phyloP scores from a whole-genome alignment of 1,140 invertebrate species.

The Campoletis sonorensis region DNA sequence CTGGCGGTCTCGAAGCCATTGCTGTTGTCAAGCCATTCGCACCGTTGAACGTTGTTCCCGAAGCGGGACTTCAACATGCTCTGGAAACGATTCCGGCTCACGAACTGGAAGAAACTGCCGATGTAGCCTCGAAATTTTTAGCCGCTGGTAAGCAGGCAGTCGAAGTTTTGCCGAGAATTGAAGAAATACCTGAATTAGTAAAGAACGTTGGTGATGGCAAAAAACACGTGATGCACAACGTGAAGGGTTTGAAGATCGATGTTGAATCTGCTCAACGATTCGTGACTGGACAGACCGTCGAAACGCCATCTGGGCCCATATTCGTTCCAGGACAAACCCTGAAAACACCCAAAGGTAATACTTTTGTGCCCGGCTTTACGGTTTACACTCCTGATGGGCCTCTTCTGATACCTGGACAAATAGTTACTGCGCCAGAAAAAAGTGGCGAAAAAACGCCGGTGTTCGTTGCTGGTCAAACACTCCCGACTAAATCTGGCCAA shows the following conservation, averaged over 20 bases:
- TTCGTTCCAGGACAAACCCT: conserved; percentile 87
- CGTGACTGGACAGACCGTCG: conserved; percentile 83
- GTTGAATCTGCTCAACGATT: conserved; percentile 82
- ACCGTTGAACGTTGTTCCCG: conserved; percentile 77
- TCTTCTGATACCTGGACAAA: conserved; percentile 83
- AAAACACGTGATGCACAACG: conserved; percentile 78
- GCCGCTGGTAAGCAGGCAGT: conserved; percentile 74
- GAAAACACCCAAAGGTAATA: conserved; percentile 80
- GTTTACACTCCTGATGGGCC: conserved; percentile 82
- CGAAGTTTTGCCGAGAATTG: conserved; percentile 79
- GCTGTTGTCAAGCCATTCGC: conserved; percentile 80
- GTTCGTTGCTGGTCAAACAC: conserved; percentile 77
- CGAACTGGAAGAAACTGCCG: conserved; percentile 77
- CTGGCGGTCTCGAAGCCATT: conserved; percentile 79
- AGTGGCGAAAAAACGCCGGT: conserved; percentile 67
- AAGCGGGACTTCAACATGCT: conserved; percentile 62
- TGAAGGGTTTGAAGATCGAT: conserved; percentile 81
- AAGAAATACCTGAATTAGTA: conserved; percentile 81
- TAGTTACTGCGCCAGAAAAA: conserved; percentile 72
- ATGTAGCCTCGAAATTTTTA: conserved; percentile 79
- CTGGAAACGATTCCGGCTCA: conserved; percentile 75
- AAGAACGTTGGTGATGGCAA: conserved; percentile 81
- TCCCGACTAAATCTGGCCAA: conserved; percentile 66
- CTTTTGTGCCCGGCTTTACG: conserved; percentile 86
- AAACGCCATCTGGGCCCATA: conserved; percentile 81